A percentile compares a stretch with the other conserved stretches of the same genome.
Evolutionary conservation across 1,140 invertebrate genomes (phyloP).

Genomic region (Drosophila bocqueti): DNA sequence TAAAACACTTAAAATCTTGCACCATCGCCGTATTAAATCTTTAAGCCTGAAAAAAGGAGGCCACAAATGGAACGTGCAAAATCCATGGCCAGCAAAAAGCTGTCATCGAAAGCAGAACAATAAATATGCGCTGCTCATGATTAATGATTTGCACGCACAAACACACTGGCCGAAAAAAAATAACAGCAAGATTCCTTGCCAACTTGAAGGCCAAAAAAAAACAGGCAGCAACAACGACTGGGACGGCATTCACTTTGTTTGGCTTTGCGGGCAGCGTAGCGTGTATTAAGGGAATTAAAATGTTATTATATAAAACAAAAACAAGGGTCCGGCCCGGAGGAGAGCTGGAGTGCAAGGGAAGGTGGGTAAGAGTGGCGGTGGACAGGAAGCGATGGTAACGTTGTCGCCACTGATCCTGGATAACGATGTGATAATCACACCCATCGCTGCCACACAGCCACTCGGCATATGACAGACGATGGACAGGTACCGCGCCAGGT

Average conservation of each 20-base stretch:
- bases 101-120: conserved; percentile 73
- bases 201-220: conserved; percentile 57
- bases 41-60: conserved; percentile 20
- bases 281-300: conserved; percentile 84
- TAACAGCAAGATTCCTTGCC: conserved; percentile 43
- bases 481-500: conserved; percentile 48
- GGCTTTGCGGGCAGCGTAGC: conserved; percentile 76
- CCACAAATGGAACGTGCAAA: conserved; percentile 52
- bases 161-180: conserved; percentile 20
- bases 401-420: conserved; percentile 74
- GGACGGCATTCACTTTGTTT: conserved; percentile 62
- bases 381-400: conserved; percentile 29
- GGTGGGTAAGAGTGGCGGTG: background rate
- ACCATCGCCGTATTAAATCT: conserved; percentile 22
- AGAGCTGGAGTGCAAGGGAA: background rate
- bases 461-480: conserved; percentile 55
- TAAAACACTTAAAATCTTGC: background rate
- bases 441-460: conserved; percentile 51
- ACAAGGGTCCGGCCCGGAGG: conserved; percentile 13
- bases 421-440: conserved; percentile 82
- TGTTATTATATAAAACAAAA: conserved; percentile 79
- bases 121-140: conserved; percentile 80
- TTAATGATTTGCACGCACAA: conserved; percentile 77
- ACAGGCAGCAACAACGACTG: conserved; percentile 25
- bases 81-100: conserved; percentile 68